A percentile compares a stretch with the other conserved stretches of the same genome.
phyloP scores from a whole-genome alignment of 2,797 vertebrate genomes.

The Poeciliopsis presidionis region DNA sequence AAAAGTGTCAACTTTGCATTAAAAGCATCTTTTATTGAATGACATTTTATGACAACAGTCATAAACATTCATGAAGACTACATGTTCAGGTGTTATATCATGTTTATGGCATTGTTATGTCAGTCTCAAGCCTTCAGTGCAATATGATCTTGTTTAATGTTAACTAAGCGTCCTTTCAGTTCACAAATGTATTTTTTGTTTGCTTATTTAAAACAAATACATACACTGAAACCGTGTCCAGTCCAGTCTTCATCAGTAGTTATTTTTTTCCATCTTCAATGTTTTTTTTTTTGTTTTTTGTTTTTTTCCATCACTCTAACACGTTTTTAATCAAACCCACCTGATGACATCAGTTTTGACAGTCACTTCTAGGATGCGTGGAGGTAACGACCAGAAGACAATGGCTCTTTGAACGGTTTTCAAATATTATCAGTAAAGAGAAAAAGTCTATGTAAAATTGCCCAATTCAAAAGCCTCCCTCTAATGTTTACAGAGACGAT shows the following conservation, averaged over 20 bases:
- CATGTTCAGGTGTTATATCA: no score
- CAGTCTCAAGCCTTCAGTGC: no score
- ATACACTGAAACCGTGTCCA: not conserved
- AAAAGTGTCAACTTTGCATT: no score
- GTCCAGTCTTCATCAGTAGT: not conserved
- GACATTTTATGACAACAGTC: no score
- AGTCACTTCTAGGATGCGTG: not conserved
- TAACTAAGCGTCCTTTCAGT: not conserved
- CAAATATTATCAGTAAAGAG: not conserved
- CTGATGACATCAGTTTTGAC: not conserved
- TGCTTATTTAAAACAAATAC: not conserved
- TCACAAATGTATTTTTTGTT: not conserved
- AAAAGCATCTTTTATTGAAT: no score
- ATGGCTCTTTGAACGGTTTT: not conserved
- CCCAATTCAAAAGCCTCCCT: not conserved
- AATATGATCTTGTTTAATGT: not conserved
- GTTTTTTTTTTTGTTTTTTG: not conserved
- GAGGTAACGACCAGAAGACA: not conserved
- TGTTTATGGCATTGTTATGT: no score
- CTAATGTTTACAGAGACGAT: not conserved
- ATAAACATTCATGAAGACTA: no score
- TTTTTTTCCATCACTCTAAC: not conserved
- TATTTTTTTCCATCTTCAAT: not conserved
- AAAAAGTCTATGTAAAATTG: not conserved
- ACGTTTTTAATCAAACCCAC: not conserved